Evolutionary conservation across 1,140 invertebrate species (phyloP).

Genomic region (Sycophila sp.): DNA sequence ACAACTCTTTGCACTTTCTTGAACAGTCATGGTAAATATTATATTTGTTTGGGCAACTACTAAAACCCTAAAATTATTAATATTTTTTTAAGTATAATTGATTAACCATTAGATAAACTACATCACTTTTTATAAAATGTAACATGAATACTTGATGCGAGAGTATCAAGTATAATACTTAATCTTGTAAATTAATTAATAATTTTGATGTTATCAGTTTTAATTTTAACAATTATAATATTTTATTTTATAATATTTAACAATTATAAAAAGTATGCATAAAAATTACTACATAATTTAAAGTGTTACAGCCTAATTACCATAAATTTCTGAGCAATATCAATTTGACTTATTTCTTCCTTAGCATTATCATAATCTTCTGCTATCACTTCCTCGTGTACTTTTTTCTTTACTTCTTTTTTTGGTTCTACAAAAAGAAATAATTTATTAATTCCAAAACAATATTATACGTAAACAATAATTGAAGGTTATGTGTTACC

Average conservation of each 20-base stretch:
- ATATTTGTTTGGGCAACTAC: constrained; percentile 94
- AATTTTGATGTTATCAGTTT: too few relatives aligned
- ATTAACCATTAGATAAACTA: too few relatives aligned
- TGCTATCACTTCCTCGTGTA: constrained; percentile 86
- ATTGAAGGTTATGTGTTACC: constrained; percentile 51
- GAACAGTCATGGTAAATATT: constrained; percentile 96
- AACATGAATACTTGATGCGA: too few relatives aligned
- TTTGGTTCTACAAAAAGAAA: constrained; percentile 47
- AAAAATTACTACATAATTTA: neutral
- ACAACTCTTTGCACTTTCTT: constrained; percentile 88
- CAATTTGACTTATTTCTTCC: constrained; percentile 60
- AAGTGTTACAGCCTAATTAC: constrained; percentile 39
- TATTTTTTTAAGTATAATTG: too few relatives aligned
- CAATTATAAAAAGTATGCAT: too few relatives aligned
- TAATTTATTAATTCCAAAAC: constrained; percentile 22
- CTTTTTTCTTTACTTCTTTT: constrained; percentile 62
- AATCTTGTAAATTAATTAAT: too few relatives aligned
- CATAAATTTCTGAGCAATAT: constrained; percentile 63
- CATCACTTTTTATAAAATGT: too few relatives aligned
- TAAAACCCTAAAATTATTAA: constrained; percentile 70
- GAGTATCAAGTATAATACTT: too few relatives aligned
- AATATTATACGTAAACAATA: neutral
- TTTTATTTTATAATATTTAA: constrained; percentile 10
- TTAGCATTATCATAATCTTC: constrained; percentile 82
- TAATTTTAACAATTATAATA: too few relatives aligned